phyloP scores from a whole-genome alignment of 2,797 vertebrate species.

The Gymnoscopelus microlampas region DNA sequence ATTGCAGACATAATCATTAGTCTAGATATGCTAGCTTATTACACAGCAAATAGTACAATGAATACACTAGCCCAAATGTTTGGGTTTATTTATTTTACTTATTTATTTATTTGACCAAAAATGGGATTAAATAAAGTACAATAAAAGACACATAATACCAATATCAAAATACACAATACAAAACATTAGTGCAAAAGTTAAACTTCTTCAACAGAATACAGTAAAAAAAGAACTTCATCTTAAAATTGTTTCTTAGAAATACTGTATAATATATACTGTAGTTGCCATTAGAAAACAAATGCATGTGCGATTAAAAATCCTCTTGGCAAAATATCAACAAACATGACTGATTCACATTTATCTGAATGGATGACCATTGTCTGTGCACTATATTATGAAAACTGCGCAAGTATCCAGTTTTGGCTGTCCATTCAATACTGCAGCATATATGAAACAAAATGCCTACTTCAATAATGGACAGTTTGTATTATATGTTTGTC shows the following conservation, averaged over 20 bases:
- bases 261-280: constrained; percentile 27
- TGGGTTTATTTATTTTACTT: background rate
- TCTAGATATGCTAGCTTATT: background rate
- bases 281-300: background rate
- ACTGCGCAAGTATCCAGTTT: constrained; percentile 4
- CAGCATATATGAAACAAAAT: background rate
- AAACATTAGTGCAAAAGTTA: constrained; percentile 44
- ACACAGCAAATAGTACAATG: constrained; percentile 5
- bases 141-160: constrained; percentile 26
- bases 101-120: constrained; percentile 35
- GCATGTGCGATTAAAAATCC: constrained; percentile 17
- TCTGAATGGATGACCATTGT: background rate
- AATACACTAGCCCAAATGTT: constrained; percentile 19
- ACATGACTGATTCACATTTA: constrained; percentile 17
- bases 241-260: constrained; percentile 19
- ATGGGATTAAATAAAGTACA: constrained; percentile 8
- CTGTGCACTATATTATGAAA: background rate
- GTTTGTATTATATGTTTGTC: constrained; percentile 26
- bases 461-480: constrained; percentile 10
- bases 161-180: constrained; percentile 40
- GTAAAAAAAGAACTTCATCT: constrained; percentile 28
- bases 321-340: background rate
- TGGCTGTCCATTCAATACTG: background rate
- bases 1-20: background rate
- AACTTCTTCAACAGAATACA: constrained; percentile 32